phyloP scores from a whole-genome alignment of 1,140 invertebrate genomes.

The Drosophila ambigua region DNA sequence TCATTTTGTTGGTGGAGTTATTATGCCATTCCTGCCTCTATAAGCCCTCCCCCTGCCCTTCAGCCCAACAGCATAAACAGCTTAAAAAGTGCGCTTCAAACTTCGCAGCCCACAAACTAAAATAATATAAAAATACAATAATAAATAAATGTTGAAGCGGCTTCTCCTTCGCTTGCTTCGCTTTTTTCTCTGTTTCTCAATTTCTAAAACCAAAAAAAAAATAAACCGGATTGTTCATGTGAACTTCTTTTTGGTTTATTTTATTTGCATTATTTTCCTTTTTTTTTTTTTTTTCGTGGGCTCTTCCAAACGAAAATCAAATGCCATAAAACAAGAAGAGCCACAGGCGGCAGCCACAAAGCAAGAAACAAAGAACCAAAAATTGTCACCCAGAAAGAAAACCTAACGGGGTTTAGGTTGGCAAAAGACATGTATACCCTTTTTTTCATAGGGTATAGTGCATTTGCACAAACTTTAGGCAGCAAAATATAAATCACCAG shows the following conservation, averaged over 20 bases:
- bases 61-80: too few species aligned
- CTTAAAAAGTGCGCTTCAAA: too few species aligned
- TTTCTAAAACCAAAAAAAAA: conserved; percentile 18
- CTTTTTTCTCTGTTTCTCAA: conserved; percentile 11
- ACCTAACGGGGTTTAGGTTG: conserved; percentile 20
- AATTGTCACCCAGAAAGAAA: conserved; percentile 35
- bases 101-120: background rate
- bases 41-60: too few species aligned
- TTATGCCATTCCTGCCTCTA: too few species aligned
- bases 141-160: background rate
- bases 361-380: background rate
- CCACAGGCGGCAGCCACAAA: too few species aligned
- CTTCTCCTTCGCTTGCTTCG: background rate
- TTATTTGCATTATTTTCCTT: conserved; percentile 9
- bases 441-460: too few species aligned
- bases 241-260: conserved; percentile 12
- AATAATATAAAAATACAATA: background rate
- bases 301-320: conserved; percentile 6
- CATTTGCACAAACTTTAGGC: too few species aligned
- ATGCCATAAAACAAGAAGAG: conserved; percentile 4
- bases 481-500: too few species aligned
- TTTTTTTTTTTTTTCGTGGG: background rate
- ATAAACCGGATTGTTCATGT: conserved; percentile 16
- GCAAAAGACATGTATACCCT: too few species aligned
- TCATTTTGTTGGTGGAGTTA: too few species aligned